A percentile compares a stretch with the other conserved stretches of the same genome.
phyloP scores from a whole-genome alignment of 2,113 vertebrate species.

The Lepus americanus region DNA sequence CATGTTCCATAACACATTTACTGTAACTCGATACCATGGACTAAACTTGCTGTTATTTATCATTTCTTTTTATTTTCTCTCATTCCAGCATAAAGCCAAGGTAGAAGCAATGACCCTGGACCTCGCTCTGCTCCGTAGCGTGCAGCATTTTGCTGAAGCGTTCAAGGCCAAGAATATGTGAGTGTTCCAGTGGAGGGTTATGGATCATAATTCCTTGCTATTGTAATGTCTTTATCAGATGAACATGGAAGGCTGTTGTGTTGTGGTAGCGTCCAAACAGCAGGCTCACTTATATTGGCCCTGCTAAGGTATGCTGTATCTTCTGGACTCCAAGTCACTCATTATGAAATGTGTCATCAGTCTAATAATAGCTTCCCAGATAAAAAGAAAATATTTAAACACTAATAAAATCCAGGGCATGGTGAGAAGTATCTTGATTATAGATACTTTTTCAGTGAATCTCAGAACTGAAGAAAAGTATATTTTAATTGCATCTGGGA shows the following conservation, averaged over 20 bases:
- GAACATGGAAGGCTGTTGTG: conserved; percentile 63
- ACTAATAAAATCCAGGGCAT: neutral
- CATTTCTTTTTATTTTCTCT: conserved; percentile 85
- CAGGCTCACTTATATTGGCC: conserved; percentile 68
- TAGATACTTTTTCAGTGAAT: neutral
- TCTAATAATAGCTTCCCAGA: conserved; percentile 68
- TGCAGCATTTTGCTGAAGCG: conserved; percentile 93
- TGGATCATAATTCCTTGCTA: conserved; percentile 75
- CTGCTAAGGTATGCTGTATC: neutral
- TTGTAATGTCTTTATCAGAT: conserved; percentile 86
- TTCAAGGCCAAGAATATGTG: conserved; percentile 97
- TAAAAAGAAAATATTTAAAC: neutral
- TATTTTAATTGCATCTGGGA: neutral
- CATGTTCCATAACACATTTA: conserved; percentile 86
- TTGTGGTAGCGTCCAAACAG: conserved; percentile 52
- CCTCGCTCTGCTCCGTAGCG: conserved; percentile 93
- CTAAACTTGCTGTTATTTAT: conserved; percentile 88
- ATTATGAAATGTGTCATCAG: conserved; percentile 66
- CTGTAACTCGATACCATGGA: conserved; percentile 84
- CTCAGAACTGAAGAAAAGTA: accelerated
- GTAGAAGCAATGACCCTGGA: conserved; percentile 97
- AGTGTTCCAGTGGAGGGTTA: conserved; percentile 87
- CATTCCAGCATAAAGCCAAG: conserved; percentile 95
- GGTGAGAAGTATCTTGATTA: neutral
- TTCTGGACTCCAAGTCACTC: conserved; percentile 63